These are phyloP conservation scores for Sebastes miniatus DNA, from an alignment of 2,797 vertebrate species.

Conservation along the genomic window DNA sequence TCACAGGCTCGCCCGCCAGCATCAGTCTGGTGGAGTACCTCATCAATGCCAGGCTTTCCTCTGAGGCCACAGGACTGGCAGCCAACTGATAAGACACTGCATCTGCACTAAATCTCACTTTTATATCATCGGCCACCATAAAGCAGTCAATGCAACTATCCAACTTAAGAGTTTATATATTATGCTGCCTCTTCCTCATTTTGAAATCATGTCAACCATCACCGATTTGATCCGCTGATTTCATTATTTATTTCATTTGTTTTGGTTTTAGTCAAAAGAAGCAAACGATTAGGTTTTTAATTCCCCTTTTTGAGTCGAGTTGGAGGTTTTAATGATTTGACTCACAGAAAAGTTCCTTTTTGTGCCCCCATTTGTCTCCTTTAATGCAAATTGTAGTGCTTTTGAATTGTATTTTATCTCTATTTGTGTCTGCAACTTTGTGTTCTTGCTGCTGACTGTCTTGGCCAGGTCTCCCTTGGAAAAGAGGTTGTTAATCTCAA, in stretches of 20 bases:
- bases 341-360: too few species aligned
- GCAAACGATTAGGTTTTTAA: conserved; percentile 78
- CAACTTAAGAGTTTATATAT: conserved; percentile 76
- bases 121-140: conserved; percentile 85
- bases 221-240: conserved; percentile 73
- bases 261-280: conserved; percentile 72
- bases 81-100: conserved; percentile 92
- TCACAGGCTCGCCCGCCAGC: too few species aligned
- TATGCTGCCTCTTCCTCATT: conserved; percentile 81
- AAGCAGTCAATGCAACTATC: conserved; percentile 90
- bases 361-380: too few species aligned
- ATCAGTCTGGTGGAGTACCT: too few species aligned
- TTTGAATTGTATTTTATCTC: too few species aligned
- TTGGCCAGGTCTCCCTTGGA: too few species aligned
- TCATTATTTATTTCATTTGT: conserved; percentile 79
- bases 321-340: conserved; percentile 68
- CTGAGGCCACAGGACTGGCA: conserved; percentile 96
- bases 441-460: too few species aligned
- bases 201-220: conserved; percentile 83
- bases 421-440: too few species aligned
- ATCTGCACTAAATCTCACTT: conserved; percentile 89
- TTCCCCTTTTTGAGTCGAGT: conserved; percentile 61
- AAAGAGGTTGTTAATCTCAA: too few species aligned
- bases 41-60: conserved; percentile 96
- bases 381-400: fast-evolving